phyloP scores from a whole-genome alignment of 2,888 invertebrate genomes.

The Cheilosia variabilis region DNA sequence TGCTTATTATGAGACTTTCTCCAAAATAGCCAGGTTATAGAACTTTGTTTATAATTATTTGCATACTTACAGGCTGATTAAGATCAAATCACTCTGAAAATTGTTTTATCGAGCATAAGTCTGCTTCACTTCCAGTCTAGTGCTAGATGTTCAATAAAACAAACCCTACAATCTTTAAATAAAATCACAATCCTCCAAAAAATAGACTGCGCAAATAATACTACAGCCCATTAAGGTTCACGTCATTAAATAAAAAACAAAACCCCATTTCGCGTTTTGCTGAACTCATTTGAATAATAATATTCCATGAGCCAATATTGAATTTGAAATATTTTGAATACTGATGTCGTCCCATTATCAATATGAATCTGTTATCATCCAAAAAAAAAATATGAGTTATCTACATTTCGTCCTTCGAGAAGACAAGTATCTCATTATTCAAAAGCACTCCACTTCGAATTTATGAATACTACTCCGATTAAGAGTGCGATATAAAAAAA shows the following conservation, averaged over 20 bases:
- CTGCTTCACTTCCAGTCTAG: no score
- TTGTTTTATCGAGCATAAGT: no score
- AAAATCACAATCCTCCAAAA: no score
- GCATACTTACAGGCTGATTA: no score
- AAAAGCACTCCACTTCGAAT: background rate
- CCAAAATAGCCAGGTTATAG: no score
- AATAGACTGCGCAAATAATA: no score
- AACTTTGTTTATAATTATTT: no score
- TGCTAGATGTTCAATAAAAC: no score
- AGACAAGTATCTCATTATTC: background rate
- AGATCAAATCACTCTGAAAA: no score
- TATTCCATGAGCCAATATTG: constrained; percentile 17
- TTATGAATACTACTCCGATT: background rate
- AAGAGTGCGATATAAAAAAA: background rate
- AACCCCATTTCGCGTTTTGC: background rate
- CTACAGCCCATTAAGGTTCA: background rate
- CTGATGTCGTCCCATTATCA: background rate
- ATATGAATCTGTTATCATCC: background rate
- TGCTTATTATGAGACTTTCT: no score
- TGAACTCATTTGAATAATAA: background rate
- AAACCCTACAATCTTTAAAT: no score
- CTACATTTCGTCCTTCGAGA: background rate
- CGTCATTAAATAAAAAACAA: background rate
- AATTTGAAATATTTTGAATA: constrained; percentile 24
- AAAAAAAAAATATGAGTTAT: background rate